phyloP scores from a whole-genome alignment of 2,113 vertebrate genomes.

The Tragelaphus scriptus region DNA sequence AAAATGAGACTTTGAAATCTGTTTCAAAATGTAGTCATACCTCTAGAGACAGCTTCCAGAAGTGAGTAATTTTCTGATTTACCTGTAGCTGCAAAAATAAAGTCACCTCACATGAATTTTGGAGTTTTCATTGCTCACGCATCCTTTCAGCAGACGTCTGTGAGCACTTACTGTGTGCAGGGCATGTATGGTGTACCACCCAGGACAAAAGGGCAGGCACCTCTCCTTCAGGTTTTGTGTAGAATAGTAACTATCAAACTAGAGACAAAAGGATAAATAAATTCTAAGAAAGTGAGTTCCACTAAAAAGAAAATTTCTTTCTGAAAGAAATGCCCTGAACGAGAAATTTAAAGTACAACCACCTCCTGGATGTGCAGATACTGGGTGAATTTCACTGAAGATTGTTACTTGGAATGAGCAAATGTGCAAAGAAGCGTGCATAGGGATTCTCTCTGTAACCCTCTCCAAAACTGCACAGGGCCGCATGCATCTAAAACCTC shows the following conservation, averaged over 20 bases:
- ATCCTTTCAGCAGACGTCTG: background rate
- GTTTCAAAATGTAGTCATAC: background rate
- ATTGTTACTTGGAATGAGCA: background rate
- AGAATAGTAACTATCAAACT: background rate
- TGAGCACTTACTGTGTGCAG: too few species aligned
- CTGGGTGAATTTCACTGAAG: background rate
- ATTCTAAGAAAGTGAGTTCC: background rate
- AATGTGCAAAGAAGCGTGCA: accelerated
- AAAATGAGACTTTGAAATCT: background rate
- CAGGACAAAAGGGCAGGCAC: accelerated
- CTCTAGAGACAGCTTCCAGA: background rate
- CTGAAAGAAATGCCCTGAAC: background rate
- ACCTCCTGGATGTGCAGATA: background rate
- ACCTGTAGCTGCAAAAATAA: background rate
- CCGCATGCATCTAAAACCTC: accelerated
- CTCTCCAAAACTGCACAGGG: too few species aligned
- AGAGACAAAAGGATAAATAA: background rate
- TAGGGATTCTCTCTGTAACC: background rate
- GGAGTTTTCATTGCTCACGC: background rate
- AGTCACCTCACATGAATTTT: background rate
- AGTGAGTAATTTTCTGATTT: background rate
- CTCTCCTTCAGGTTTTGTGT: background rate
- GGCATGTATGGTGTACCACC: accelerated
- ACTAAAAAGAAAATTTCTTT: background rate
- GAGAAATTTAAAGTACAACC: background rate